Evolutionary conservation across 2,797 vertebrate species (phyloP).

Genomic region (Pseudopleuronectes americanus): DNA sequence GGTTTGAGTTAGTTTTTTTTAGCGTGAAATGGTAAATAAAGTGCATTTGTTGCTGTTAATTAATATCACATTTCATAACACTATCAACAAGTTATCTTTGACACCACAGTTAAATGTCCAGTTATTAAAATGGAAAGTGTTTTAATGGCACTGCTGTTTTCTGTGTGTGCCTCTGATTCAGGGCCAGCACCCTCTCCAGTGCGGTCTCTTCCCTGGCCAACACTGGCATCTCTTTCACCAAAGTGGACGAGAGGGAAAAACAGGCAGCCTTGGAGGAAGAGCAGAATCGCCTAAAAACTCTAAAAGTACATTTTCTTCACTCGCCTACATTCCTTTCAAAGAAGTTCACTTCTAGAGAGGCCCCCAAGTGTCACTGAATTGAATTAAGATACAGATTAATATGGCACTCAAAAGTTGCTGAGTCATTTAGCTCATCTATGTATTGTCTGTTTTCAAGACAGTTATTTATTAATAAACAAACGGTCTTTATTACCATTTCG

Average conservation of each 20-base stretch:
- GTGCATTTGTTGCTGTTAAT: not conserved
- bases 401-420: too few relatives aligned
- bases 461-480: too few relatives aligned
- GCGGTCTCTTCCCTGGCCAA: constrained; percentile 95
- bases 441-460: too few relatives aligned
- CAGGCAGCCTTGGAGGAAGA: constrained; percentile 95
- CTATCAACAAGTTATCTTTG: not conserved
- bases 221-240: constrained; percentile 94
- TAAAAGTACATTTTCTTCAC: constrained; percentile 86
- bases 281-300: constrained; percentile 92
- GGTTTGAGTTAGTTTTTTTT: not conserved
- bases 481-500: too few relatives aligned
- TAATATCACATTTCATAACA: not conserved
- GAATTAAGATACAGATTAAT: too few relatives aligned
- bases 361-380: not conserved
- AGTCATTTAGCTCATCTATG: too few relatives aligned
- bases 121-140: not conserved
- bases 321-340: constrained; percentile 21
- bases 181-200: constrained; percentile 95
- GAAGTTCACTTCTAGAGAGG: constrained; percentile 20
- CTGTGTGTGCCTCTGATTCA: constrained; percentile 54
- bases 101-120: not conserved
- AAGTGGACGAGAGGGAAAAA: constrained; percentile 97
- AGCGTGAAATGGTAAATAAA: not conserved
- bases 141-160: constrained; percentile 16